Percentiles rank a stretch among this genome's conserved stretches.
phyloP scores from a whole-genome alignment of 1,140 invertebrate species.

The Drosophila kikkawai region DNA sequence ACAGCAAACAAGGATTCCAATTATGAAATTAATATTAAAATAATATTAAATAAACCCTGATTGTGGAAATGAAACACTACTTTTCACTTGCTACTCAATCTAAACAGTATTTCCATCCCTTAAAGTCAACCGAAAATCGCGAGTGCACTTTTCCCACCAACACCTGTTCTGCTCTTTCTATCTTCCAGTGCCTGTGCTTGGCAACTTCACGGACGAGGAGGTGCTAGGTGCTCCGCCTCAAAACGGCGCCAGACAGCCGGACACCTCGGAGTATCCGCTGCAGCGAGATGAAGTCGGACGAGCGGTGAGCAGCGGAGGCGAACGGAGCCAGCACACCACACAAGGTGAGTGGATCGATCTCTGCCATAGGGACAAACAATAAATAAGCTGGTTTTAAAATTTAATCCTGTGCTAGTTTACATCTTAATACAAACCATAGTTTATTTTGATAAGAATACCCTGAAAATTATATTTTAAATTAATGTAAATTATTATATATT shows the following conservation, averaged over 20 bases:
- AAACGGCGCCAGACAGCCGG: slow-evolving; percentile 76
- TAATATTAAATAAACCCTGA: neutral
- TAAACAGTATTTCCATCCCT: neutral
- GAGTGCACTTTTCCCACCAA: neutral
- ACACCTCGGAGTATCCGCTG: slow-evolving; percentile 88
- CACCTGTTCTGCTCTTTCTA: neutral
- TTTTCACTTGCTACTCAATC: neutral
- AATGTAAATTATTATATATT: no score
- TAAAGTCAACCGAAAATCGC: neutral
- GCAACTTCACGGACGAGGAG: slow-evolving; percentile 90
- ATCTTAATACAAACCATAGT: neutral
- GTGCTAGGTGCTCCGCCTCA: slow-evolving; percentile 74
- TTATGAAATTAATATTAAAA: neutral
- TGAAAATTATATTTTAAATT: no score
- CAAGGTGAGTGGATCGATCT: slow-evolving; percentile 63
- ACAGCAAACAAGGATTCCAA: neutral
- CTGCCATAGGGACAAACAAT: no score
- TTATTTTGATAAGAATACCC: no score
- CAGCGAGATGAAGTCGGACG: slow-evolving; percentile 89
- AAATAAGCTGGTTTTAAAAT: no score
- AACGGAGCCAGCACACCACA: slow-evolving; percentile 75
- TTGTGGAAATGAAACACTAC: neutral
- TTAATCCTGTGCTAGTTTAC: neutral
- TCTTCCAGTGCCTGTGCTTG: slow-evolving; percentile 87
- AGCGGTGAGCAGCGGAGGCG: slow-evolving; percentile 59